phyloP scores from a whole-genome alignment of 2,113 vertebrate genomes.

The Polypterus bichir region DNA sequence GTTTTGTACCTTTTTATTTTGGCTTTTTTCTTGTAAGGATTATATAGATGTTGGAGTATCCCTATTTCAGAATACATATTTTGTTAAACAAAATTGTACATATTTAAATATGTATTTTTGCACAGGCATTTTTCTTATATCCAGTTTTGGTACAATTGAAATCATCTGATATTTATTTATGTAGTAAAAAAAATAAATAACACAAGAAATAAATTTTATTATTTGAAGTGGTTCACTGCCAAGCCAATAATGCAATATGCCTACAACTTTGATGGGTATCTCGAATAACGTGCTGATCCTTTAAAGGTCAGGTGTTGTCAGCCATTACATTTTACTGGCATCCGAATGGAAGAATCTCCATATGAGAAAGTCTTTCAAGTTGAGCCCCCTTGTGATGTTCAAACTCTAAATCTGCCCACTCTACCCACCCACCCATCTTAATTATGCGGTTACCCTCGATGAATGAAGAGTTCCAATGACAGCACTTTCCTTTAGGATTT shows the following conservation, averaged over 20 bases:
- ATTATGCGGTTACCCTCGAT: too few species aligned
- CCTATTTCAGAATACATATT: conserved; percentile 98
- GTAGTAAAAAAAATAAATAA: conserved; percentile 57
- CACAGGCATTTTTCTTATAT: conserved; percentile 95
- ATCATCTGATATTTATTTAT: conserved; percentile 97
- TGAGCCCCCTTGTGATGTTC: too few species aligned
- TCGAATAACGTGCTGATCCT: conserved; percentile 38
- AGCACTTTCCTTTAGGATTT: conserved; percentile 15
- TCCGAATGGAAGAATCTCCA: too few species aligned
- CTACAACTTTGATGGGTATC: conserved; percentile 48
- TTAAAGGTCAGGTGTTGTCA: conserved; percentile 35
- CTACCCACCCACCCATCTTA: too few species aligned
- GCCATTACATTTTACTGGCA: too few species aligned
- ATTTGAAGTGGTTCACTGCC: conserved; percentile 99
- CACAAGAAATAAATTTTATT: conserved; percentile 72
- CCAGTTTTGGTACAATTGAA: conserved; percentile 94
- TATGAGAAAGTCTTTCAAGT: too few species aligned
- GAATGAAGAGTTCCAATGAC: background rate
- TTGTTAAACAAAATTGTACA: conserved; percentile 98
- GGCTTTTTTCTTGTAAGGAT: conserved; percentile 70
- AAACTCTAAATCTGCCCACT: too few species aligned
- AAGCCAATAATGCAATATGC: conserved; percentile 81
- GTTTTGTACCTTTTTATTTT: conserved; percentile 61
- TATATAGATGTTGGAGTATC: conserved; percentile 79
- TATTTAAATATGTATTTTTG: conserved; percentile 99